phyloP scores from a whole-genome alignment of 2,797 vertebrate species.

The Fistularia commersonii region DNA sequence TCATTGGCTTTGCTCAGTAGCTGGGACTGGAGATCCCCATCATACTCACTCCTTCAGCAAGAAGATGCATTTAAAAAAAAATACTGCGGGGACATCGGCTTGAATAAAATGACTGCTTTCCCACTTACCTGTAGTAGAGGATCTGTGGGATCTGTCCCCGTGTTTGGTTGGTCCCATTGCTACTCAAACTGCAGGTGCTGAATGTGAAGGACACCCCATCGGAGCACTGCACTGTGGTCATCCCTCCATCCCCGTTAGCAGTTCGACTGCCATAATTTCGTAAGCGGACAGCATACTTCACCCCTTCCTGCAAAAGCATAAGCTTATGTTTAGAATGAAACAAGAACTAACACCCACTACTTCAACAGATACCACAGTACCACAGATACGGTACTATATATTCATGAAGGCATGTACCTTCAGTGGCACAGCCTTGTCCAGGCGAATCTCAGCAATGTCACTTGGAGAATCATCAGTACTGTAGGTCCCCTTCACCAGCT shows the following conservation, averaged over 20 bases:
- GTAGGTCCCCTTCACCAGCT: slow-evolving; percentile 97
- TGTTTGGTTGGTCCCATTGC: slow-evolving; percentile 98
- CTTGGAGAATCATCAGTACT: slow-evolving; percentile 97
- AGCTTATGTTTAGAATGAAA: too few relatives aligned
- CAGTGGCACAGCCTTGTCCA: slow-evolving; percentile 96
- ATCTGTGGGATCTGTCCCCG: slow-evolving; percentile 97
- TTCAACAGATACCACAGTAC: background rate
- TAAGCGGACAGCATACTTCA: slow-evolving; percentile 94
- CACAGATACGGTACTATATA: background rate
- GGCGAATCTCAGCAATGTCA: slow-evolving; percentile 95
- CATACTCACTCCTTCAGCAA: slow-evolving; percentile 90
- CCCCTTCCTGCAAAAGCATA: slow-evolving; percentile 81
- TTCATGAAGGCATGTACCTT: slow-evolving; percentile 76
- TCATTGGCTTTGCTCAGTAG: slow-evolving; percentile 97
- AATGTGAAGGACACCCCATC: slow-evolving; percentile 97
- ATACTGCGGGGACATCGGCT: background rate
- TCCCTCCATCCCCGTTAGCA: slow-evolving; percentile 98
- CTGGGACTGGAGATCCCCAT: slow-evolving; percentile 96
- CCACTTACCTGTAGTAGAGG: slow-evolving; percentile 93
- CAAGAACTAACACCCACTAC: too few relatives aligned
- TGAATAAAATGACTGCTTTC: background rate
- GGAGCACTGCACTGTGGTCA: slow-evolving; percentile 96
- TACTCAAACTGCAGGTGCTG: slow-evolving; percentile 96
- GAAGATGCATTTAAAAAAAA: background rate
- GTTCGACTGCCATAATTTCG: slow-evolving; percentile 98